Evolutionary conservation across 2,888 invertebrate species (phyloP), one percentile per base, ranked within the genome.

Genomic region (Himalopsyche kuldschensis): DNA sequence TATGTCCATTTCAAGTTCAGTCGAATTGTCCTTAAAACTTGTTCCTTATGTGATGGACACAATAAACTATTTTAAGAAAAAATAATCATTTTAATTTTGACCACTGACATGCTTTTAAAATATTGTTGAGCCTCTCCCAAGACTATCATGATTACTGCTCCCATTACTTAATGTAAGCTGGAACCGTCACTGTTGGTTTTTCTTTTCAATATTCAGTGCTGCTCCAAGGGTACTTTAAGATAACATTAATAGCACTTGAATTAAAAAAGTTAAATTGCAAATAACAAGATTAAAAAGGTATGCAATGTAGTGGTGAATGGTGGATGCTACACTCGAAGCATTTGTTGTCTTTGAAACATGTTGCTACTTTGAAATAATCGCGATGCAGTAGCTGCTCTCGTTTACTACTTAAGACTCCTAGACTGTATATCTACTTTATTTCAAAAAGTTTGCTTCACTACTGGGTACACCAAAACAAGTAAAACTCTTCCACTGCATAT

Each of bases 261-360:
- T 82, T 82, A 82, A 82, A 82, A 82, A 82, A 82, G 82, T 82
- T 82, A 69, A 78, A 82, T 82, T 82, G 82, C 78, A 78, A 82
- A 69, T 32, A 30, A 48, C 78, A 63, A 55, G 55, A 55, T 55
- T 17, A 78, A 75, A 55, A 27, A 27, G 55, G 63, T 32, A 63
- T 63, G 76, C 63, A 63, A 6, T 32, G 8, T 41, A 69, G 69
- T 46, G 27, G 24, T n/a, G 79, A 24, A 55, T 24, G 55, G n/a
- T 55, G 55, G 20, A 55, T 55, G 55, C 55, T 55, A 2, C 55
- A 3, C 55, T 55, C 6, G 55, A 55, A 55, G 55, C 55, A 55
- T 6, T 55, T 55, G 55, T 55, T 55, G 20, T 55, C 55, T 55
- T 55, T 24, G 20, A n/a, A 55, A 24, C 55, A 55, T 55, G 8